phyloP scores from a whole-genome alignment of 1,140 invertebrate species.

The Drosophila auraria region DNA sequence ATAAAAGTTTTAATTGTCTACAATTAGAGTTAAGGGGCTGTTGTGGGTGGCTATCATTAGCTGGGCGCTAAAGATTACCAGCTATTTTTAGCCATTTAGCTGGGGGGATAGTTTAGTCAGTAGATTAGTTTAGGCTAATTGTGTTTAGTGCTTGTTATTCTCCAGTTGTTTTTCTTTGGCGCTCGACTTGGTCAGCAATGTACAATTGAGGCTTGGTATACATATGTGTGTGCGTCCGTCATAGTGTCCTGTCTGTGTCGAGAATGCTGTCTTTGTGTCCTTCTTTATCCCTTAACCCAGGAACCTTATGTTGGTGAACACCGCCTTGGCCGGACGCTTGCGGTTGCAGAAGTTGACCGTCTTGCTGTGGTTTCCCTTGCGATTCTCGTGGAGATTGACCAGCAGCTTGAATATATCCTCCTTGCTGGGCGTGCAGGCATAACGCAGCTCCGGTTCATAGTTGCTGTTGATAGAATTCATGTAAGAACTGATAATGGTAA shows the following conservation, averaged over 20 bases:
- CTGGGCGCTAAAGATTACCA: constrained; percentile 7
- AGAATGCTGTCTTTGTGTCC: constrained; percentile 9
- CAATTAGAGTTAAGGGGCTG: constrained; percentile 42
- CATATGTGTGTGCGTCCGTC: constrained; percentile 56
- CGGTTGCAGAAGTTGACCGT: constrained; percentile 88
- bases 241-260: constrained; percentile 27
- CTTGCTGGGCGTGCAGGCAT: constrained; percentile 87
- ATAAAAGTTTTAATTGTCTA: constrained; percentile 58
- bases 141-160: constrained; percentile 70
- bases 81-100: constrained; percentile 21
- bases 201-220: constrained; percentile 82
- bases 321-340: constrained; percentile 86
- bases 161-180: constrained; percentile 52
- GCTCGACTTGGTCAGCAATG: constrained; percentile 75
- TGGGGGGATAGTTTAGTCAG: background rate
- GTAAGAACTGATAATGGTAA: constrained; percentile 83
- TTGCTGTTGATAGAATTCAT: constrained; percentile 84
- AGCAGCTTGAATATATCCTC: constrained; percentile 87
- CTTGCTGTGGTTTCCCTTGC: constrained; percentile 86
- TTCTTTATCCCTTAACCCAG: constrained; percentile 83
- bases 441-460: constrained; percentile 87
- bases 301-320: constrained; percentile 89
- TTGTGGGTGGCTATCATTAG: background rate
- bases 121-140: constrained; percentile 57
- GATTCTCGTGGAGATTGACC: constrained; percentile 87